Base-by-base conservation (phyloP, 2,888 invertebrate genomes). In the Abscondita cerata region DNA sequence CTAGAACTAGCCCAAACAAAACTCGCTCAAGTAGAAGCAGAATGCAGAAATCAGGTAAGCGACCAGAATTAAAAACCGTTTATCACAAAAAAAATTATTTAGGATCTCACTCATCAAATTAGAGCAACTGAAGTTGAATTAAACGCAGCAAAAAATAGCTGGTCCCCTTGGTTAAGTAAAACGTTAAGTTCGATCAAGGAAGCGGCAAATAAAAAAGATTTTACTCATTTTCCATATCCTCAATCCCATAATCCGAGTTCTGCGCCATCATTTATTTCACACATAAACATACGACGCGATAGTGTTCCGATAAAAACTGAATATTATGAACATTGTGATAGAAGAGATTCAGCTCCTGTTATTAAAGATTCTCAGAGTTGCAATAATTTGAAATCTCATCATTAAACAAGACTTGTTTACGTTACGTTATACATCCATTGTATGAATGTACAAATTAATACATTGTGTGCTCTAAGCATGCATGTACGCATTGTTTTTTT, bases 1-100 rank as follows among this genome's bases (percentile, higher is more conserved):
- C 83, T 98, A 61, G 98, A 99, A 76, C 82, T 99, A 69, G 99
- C 98, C 1, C 95, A 96, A 78, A 96, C 98, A 0, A 99, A 99
- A 80, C 83, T 99, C 68, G 96, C 96, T 0, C 91, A 98, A 68
- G 99, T 98, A 3, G 97, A 99, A 81, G 94, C 96, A 1, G 95
- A 98, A 82, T 98, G 98, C 82, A 89, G 91, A 76, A 96, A 95
- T 81, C 97, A 97, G 86, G 92, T 89, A 70, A 59, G 25, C 31
- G 12, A 48, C 20, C 12, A 25, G 25, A 34, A 51, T 33, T 6
- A n/a, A 9, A 11, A 8, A 33, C 2, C 9, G 8, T 12, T 11
- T 16, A 1, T 12, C 36, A 34, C 31, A 2, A 13, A 33, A 1
- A 34, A 13, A 19, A 20, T 19, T 62, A 78, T 77, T 1, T 76